phyloP scores from a whole-genome alignment of 1,140 invertebrate species.

The Drosophila carrolli region DNA sequence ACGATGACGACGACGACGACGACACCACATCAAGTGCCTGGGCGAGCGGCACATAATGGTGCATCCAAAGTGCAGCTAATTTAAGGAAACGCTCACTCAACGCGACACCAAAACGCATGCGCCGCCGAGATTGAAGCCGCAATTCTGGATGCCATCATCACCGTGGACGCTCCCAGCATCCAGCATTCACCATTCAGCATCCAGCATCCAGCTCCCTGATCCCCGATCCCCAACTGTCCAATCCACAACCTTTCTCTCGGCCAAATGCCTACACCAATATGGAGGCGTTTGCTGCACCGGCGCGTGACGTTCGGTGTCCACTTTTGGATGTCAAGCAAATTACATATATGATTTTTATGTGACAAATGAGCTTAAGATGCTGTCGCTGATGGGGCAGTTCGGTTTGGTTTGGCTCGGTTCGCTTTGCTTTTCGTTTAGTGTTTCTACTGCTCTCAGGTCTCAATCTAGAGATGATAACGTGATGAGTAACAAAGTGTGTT shows the following conservation, averaged over 20 bases:
- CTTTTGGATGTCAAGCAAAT: constrained; percentile 82
- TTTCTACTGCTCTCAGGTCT: constrained; percentile 1
- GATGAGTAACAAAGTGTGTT: not conserved
- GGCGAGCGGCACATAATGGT: constrained; percentile 43
- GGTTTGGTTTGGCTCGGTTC: constrained; percentile 36
- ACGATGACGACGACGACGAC: constrained; percentile 15
- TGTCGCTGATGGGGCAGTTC: constrained; percentile 69
- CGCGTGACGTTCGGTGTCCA: constrained; percentile 75
- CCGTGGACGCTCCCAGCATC: constrained; percentile 15
- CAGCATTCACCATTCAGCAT: constrained; percentile 4
- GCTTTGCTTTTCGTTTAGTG: constrained; percentile 8
- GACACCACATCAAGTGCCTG: constrained; percentile 46
- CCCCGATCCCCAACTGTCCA: not conserved
- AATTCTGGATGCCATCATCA: constrained; percentile 28
- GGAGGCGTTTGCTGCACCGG: constrained; percentile 73
- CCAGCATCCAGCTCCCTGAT: constrained; percentile 3
- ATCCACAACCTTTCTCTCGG: constrained; percentile 3
- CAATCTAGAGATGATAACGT: constrained; percentile 8
- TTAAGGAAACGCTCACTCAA: constrained; percentile 77
- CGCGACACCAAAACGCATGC: constrained; percentile 54
- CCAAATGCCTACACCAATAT: constrained; percentile 73
- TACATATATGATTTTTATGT: constrained; percentile 83
- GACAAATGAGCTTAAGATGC: constrained; percentile 81
- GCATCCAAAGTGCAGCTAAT: constrained; percentile 79
- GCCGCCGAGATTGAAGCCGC: constrained; percentile 34